These are phyloP conservation scores for Oceanodroma leucorhoa DNA, from an alignment of 2,797 vertebrate genomes.

Conservation along the genomic window DNA sequence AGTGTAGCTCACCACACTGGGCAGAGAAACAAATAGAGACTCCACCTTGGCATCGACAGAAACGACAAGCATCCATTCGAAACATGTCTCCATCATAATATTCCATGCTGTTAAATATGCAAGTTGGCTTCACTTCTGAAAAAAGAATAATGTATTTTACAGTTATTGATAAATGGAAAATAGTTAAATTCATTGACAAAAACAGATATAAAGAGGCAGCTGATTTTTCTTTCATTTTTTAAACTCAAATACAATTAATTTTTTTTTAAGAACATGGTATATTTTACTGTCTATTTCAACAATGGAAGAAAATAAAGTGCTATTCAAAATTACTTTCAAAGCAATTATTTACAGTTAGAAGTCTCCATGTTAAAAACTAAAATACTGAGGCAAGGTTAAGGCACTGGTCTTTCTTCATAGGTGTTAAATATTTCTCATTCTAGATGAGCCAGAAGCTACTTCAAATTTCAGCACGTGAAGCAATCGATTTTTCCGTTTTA, in stretches of 20 bases:
- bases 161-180: background rate
- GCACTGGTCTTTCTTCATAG: background rate
- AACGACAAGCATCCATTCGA: constrained; percentile 87
- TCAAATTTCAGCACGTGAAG: background rate
- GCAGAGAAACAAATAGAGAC: constrained; percentile 89
- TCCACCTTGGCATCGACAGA: constrained; percentile 88
- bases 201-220: background rate
- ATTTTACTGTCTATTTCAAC: background rate
- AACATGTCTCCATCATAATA: constrained; percentile 88
- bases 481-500: background rate
- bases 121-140: constrained; percentile 86
- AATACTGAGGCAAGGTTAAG: background rate
- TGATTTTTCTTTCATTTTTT: background rate
- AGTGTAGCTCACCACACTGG: constrained; percentile 86
- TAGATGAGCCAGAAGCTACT: background rate
- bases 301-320: background rate
- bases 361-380: background rate
- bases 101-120: constrained; percentile 84
- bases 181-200: background rate
- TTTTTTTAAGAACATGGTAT: background rate
- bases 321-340: background rate
- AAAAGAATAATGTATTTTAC: background rate
- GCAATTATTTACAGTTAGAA: background rate
- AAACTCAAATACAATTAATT: background rate
- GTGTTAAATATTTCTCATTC: background rate